Evolutionary conservation across 53 echinoderm and acorn worm species (phyloP).

Genomic region (Actinopyga echinites): DNA sequence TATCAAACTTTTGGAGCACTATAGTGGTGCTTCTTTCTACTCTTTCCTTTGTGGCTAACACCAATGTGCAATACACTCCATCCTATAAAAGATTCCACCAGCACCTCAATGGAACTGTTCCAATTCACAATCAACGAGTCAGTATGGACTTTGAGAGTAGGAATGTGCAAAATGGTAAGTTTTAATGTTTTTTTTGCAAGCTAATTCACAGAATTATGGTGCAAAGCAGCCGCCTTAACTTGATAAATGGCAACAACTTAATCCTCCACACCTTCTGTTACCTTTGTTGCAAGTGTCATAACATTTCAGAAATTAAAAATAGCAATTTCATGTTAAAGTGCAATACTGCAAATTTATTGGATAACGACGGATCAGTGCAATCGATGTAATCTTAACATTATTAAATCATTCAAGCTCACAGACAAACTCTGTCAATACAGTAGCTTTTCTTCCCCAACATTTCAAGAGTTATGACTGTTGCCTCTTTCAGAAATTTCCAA

Average conservation of each 20-base stretch:
- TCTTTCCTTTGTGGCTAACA: not conserved
- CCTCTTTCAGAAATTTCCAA: no score
- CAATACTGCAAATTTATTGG: no score
- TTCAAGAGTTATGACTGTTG: no score
- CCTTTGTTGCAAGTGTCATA: not conserved
- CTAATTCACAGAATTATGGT: not conserved
- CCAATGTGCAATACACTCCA: conserved; percentile 30
- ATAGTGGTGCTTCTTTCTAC: not conserved
- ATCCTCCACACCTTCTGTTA: no score
- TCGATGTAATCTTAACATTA: no score
- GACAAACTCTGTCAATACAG: no score
- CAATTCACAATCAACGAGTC: not conserved
- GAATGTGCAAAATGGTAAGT: conserved; percentile 14
- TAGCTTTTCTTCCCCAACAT: no score
- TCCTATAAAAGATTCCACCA: not conserved
- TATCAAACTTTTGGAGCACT: conserved; percentile 14
- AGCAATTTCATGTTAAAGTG: no score
- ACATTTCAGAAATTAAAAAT: no score
- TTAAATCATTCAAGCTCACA: no score
- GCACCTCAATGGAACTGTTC: not conserved
- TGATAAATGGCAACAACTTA: not conserved
- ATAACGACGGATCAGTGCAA: no score
- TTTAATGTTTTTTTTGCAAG: not conserved
- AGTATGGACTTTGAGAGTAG: conserved; percentile 10
- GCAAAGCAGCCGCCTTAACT: not conserved